Percentiles rank a stretch among this genome's conserved stretches.
Evolutionary conservation across 92 coral and sea anemone genomes (phyloP).

Genomic region (Phymanthus crucifer): DNA sequence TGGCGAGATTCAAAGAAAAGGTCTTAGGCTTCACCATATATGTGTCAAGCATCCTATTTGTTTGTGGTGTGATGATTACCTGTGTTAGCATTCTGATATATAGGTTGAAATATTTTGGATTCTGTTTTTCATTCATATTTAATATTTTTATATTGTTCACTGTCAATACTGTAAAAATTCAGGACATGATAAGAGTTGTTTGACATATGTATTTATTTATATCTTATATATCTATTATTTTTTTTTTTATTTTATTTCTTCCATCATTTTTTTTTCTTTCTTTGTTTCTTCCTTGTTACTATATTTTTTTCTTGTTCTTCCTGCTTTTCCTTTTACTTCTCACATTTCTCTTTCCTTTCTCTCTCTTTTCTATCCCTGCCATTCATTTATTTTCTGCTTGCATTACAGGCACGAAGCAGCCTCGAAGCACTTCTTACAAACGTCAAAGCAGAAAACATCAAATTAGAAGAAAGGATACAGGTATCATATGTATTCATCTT

Average conservation of each 20-base stretch:
- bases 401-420: conserved; percentile 77
- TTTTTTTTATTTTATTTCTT: neutral
- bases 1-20: conserved; percentile 68
- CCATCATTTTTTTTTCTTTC: neutral
- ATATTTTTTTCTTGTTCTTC: neutral
- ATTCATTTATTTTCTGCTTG: neutral
- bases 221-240: no score
- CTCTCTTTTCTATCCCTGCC: neutral
- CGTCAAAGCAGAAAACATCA: conserved; percentile 81
- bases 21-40: conserved; percentile 17
- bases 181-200: no score
- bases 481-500: conserved; percentile 28
- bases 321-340: neutral
- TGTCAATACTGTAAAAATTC: no score
- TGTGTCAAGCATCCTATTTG: neutral
- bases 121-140: no score
- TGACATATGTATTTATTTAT: no score
- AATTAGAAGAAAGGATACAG: conserved; percentile 83
- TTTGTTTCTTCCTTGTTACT: neutral
- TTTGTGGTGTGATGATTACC: neutral
- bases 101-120: no score
- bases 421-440: conserved; percentile 79
- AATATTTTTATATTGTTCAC: no score
- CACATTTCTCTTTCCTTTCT: neutral
- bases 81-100: neutral